Evolutionary conservation across 2,113 vertebrate species (phyloP), one percentile per base, ranked within the genome.

Genomic region (Amphilophus citrinellus): DNA sequence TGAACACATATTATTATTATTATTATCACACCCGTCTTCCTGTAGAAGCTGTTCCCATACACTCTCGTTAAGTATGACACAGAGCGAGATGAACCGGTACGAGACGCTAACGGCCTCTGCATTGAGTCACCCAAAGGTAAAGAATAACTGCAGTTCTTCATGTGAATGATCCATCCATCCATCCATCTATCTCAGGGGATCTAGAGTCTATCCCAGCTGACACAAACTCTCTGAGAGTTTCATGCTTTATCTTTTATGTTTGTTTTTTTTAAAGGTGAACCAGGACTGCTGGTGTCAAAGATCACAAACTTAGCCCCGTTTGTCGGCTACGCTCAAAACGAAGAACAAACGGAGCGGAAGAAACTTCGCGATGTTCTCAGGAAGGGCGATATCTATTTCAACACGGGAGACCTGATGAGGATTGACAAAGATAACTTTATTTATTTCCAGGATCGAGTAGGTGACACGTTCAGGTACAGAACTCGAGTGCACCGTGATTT

Each of bases 381-480:
- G 80, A 97, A 96, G 84, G 97, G 96, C 27, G 97, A 98, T 62
- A 22, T 97, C 11, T 98, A 97, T 93, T 98, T 97, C 92, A 99
- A 99, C 90, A 97, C 92, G 0, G 97, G 98, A 18, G 97, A 98
- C 89, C 95, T 98, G 27, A 87, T 98, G 92, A 94, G 91, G 83
- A 95, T 97, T 0, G 96, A 97, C 81, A 65, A 76, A 0, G 96
- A 98, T 39, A 96, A 96, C 79, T 98, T 98, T 82, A 91, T 98
- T 86, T 97, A 98, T 90, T 98, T 98, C 82, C 96, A 97, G 13
- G 97, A 98, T 88, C 93, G 96, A 85, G 95, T 97, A n/a, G 97
- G 97, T 76, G 98, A 98, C 91, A 98, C 97, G 0, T 98, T 97
- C 94, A 96, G 97, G 98, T 97, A 77, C 22, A 30, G 7, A n/a